Conservation (phyloP, 2,888 invertebrate species). For the Lasius fuliginosus region DNA sequence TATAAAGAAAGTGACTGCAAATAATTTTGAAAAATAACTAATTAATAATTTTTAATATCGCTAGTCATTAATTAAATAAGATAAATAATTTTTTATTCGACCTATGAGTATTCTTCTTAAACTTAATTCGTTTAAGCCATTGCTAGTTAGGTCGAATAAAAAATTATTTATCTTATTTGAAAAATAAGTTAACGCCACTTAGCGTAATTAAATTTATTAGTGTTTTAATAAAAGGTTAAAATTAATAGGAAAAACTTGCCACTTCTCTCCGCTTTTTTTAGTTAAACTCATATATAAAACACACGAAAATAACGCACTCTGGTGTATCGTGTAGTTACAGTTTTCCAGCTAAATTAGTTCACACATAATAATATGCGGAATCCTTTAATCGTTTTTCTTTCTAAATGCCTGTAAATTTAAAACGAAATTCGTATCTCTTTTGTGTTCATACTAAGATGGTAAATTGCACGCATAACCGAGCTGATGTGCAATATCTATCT, state of each 20-base stretch:
- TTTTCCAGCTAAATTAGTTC: constrained; percentile 13
- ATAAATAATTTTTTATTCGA: too few species aligned
- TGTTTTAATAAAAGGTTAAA: not conserved
- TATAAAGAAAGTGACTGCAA: not conserved
- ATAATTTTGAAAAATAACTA: not conserved
- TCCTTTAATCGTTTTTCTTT: not conserved
- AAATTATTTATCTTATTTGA: too few species aligned
- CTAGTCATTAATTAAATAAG: too few species aligned
- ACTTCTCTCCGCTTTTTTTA: not conserved
- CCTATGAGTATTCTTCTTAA: too few species aligned
- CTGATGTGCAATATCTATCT: not conserved
- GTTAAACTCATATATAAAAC: constrained; percentile 3
- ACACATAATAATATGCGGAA: not conserved
- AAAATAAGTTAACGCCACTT: not conserved
- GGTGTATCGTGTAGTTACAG: not conserved
- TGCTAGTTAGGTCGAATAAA: too few species aligned
- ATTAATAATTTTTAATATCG: too few species aligned
- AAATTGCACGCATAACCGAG: not conserved
- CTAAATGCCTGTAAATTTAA: not conserved
- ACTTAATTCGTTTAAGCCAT: too few species aligned
- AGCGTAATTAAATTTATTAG: constrained; percentile 14
- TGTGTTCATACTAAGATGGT: too few species aligned
- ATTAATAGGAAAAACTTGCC: not conserved
- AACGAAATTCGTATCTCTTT: not conserved
- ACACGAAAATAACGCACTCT: not conserved